A percentile compares a stretch with the other conserved stretches of the same genome.
Evolutionary conservation across 2,888 invertebrate species (phyloP).

Genomic region (Leptinotarsa tumamoca): DNA sequence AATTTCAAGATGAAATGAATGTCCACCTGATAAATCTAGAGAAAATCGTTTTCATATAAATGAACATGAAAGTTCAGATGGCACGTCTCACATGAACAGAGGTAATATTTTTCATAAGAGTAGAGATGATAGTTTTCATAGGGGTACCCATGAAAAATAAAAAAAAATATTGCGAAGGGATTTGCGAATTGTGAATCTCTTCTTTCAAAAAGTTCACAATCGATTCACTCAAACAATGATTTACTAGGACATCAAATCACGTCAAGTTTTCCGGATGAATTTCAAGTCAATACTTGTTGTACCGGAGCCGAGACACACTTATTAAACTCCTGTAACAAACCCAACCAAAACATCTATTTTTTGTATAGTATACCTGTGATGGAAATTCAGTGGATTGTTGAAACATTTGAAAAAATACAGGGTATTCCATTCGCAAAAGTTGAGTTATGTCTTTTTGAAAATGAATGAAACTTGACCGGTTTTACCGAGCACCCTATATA

Average conservation of each 20-base stretch:
- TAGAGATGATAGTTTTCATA: background rate
- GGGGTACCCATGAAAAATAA: background rate
- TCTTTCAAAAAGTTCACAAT: background rate
- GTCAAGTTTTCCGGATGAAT: background rate
- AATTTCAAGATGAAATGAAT: background rate
- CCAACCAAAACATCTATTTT: too few relatives aligned
- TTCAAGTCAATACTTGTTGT: background rate
- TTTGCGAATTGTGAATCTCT: background rate
- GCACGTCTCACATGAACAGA: background rate
- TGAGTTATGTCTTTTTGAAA: too few relatives aligned
- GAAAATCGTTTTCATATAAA: background rate
- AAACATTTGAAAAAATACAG: too few relatives aligned
- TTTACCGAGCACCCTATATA: too few relatives aligned
- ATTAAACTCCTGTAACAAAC: background rate
- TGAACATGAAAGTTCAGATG: background rate
- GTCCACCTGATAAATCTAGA: too few relatives aligned
- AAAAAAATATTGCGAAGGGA: background rate
- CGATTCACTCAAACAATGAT: background rate
- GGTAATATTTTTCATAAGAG: background rate
- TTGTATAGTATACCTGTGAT: too few relatives aligned
- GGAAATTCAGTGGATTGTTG: too few relatives aligned
- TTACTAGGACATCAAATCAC: background rate
- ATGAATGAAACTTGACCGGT: too few relatives aligned
- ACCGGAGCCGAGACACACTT: background rate
- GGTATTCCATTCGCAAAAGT: too few relatives aligned